Evolutionary conservation across 1,140 invertebrate genomes (phyloP), one percentile per base, ranked within the genome.

Genomic region (Acromyrmex charruanus): DNA sequence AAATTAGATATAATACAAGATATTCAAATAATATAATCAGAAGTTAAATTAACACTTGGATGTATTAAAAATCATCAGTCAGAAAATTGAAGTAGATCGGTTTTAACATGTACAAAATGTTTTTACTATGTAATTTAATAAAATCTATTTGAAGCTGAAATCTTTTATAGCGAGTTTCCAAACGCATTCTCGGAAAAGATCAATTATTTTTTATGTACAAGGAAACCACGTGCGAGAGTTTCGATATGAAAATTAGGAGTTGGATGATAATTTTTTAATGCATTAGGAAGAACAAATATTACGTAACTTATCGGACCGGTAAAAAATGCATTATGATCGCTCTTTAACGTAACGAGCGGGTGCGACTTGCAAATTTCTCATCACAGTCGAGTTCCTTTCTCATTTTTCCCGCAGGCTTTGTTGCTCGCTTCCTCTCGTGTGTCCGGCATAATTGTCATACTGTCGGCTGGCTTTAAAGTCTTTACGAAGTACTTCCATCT

Each of bases 301-400:
- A 49, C 31, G 49, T 53, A 74, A 51, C 80, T 84, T 84, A 51
- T 75, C 55, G 39, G 39, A 5, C 12, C 35, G 55, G 31, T 25
- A 69, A 55, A 63, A 69, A n/a, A n/a, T 51, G 44, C 53, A 74
- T 74, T 75, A 75, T 61, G 51, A 58, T 75, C 58, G n/a, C 18
- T 7, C 39, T 82, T 82, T 82, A 82, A 7, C 25, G 58, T 75
- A 51, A 84, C 68, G 68, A 61, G 25, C 80, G 71, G 69, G 39
- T 84, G 69, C 68, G 55, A 82, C 80, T 82, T 82, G 72, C 82
- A 85, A 85, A 68, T 85, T 79, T 85, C 49, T 85, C 74, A 28
- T 18, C 28, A 31, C 28, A 28, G 39, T 77, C 31, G 21, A 53
- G 16, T 66, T 79, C 79, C 49, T 44, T 44, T 55, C 74, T 85